Evolutionary conservation across 2,888 invertebrate genomes (phyloP).

Genomic region (Limnephilus rhombicus): DNA sequence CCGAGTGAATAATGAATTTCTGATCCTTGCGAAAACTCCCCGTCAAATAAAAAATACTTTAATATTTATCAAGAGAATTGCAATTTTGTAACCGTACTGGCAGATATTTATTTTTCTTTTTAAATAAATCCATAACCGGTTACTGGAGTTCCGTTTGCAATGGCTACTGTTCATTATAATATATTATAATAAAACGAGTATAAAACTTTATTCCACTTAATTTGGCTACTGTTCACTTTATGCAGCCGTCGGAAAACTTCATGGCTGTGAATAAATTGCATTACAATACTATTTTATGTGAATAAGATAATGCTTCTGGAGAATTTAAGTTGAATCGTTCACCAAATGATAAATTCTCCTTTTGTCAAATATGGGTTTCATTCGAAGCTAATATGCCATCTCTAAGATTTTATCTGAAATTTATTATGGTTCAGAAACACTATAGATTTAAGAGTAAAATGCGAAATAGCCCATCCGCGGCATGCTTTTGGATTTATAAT

Average conservation of each 20-base stretch:
- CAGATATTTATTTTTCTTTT: not conserved
- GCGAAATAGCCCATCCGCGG: not conserved
- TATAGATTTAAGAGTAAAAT: not conserved
- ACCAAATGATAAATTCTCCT: not conserved
- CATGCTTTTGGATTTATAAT: not conserved
- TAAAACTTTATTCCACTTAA: too few species aligned
- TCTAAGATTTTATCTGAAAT: slow-evolving; percentile 19
- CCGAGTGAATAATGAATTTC: slow-evolving; percentile 28
- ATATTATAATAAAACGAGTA: too few species aligned
- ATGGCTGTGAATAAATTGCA: not conserved
- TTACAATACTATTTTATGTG: not conserved
- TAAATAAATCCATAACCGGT: not conserved
- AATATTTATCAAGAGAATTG: not conserved
- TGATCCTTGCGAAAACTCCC: slow-evolving; percentile 1
- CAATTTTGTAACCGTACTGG: not conserved
- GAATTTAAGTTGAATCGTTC: not conserved
- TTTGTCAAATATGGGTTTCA: not conserved
- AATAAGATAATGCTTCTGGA: not conserved
- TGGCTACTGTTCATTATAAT: not conserved
- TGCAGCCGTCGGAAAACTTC: not conserved
- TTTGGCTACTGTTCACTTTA: not conserved
- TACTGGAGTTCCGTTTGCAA: not conserved
- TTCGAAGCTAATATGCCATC: not conserved
- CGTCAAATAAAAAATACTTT: not conserved
- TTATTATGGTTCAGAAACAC: not conserved